phyloP scores from a whole-genome alignment of 2,888 invertebrate genomes.

The Tinea pellionella region DNA sequence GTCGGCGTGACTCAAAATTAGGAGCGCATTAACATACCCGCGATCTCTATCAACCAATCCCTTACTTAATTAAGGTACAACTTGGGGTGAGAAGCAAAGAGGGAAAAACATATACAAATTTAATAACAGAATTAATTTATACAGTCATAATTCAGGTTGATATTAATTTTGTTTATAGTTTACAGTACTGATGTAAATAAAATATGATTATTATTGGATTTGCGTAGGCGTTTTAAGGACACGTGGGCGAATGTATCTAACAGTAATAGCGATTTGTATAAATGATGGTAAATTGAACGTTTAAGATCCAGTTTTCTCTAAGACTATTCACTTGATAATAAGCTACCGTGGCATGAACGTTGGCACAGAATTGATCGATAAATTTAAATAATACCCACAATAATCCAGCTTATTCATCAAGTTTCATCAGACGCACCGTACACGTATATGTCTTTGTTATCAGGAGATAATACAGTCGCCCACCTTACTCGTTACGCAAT shows the following conservation, averaged over 20 bases:
- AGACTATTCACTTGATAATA: not conserved
- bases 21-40: constrained; percentile 39
- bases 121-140: constrained; percentile 22
- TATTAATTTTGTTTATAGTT: not conserved
- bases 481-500: constrained; percentile 50
- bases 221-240: constrained; percentile 20
- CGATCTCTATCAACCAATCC: constrained; percentile 47
- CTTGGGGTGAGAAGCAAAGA: constrained; percentile 48
- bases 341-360: not conserved
- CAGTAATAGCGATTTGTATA: constrained; percentile 6
- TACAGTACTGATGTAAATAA: constrained; percentile 23
- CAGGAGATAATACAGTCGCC: not conserved
- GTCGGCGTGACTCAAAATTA: constrained; percentile 41
- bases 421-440: not conserved
- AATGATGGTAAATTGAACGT: not conserved
- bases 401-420: not conserved
- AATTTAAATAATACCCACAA: not conserved
- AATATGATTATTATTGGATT: constrained; percentile 29
- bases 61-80: constrained; percentile 41
- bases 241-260: constrained; percentile 18
- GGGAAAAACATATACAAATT: constrained; percentile 29
- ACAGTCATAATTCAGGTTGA: not conserved
- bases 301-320: not conserved
- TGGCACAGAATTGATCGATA: not conserved
- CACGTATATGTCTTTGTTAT: not conserved